Evolutionary conservation across 2,113 vertebrate genomes (phyloP), one percentile per base, ranked within the genome.

Genomic region (Rhinichthys klamathensis): DNA sequence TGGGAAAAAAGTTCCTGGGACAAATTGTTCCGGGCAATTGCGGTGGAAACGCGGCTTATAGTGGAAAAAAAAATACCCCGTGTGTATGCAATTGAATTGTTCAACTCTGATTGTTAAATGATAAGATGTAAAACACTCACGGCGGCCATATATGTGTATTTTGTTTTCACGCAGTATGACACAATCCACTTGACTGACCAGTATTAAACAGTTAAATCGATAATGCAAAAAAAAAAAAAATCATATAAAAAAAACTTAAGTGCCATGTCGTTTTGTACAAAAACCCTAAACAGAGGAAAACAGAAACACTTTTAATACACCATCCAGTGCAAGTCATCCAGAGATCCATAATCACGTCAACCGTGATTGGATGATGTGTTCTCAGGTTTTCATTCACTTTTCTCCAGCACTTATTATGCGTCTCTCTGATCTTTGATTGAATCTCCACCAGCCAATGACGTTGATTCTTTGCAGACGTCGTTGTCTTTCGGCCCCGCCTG

Each of bases 311-410:
- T 23, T 80, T 9, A 44, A n/a, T 41, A 51, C 10, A 56, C 18
- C 30, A 35, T 8, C 30, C 65, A 69, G 67, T 70, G 67, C 35
- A 70, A n/a, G 27, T 67, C 60, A 81, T 67, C 61, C 21, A 11
- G 21, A 79, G 54, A 32, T 13, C 23, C 56, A 38, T n/a, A 79
- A 58, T 35, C 56, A 3, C 32, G 54, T 25, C 76, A 41, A 1
- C 23, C 6, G 12, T 67, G 83, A 78, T 78, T 44, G 74, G 63
- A 60, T 61, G 77, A 85, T n/a, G 32, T 27, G 27, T 6, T 73
- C 9, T 54, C n/a, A 41, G 23, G 35, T 8, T 75, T 91, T 89
- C 87, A 90, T 92, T 94, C 90, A 92, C 32, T 44, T 65, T 88
- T 83, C 80, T 38, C 12, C 38, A 2, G 46, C 38, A 78, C 27